These are phyloP conservation scores for Meloidogyne exigua DNA, from an alignment of 1,140 invertebrate species.

Conservation along the genomic window DNA sequence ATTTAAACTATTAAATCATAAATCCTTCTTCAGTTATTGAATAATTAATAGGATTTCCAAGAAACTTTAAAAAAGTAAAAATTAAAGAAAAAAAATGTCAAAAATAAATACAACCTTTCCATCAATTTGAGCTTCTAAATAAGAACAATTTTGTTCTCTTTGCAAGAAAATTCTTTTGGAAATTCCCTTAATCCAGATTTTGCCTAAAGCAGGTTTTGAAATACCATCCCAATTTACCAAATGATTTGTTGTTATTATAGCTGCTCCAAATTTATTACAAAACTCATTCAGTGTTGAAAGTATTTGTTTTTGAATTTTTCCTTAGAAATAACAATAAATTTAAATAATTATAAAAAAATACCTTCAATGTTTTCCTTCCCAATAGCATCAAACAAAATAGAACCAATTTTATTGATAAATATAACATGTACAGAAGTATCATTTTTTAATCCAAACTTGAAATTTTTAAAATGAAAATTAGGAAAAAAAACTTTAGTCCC, in stretches of 20 bases:
- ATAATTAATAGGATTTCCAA: not conserved
- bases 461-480: not conserved
- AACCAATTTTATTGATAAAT: slow-evolving; percentile 23
- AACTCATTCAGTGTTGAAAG: slow-evolving; percentile 3
- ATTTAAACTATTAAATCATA: not conserved
- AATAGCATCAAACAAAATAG: slow-evolving; percentile 15
- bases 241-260: slow-evolving; percentile 19
- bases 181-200: slow-evolving; percentile 22
- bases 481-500: no score
- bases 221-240: slow-evolving; percentile 8
- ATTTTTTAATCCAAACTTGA: not conserved
- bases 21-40: not conserved
- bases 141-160: not conserved
- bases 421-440: not conserved
- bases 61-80: not conserved
- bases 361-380: slow-evolving; percentile 1
- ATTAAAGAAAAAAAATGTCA: no score
- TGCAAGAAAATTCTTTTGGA: slow-evolving; percentile 6
- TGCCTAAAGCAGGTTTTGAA: slow-evolving; percentile 19
- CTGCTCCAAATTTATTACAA: slow-evolving; percentile 11
- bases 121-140: not conserved
- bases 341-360: not conserved
- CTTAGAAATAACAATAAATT: not conserved
- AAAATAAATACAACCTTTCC: not conserved
- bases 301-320: slow-evolving; percentile 15